These are phyloP conservation scores for Pollachius pollachius DNA, from an alignment of 2,113 vertebrate species.

Conservation along the genomic window DNA sequence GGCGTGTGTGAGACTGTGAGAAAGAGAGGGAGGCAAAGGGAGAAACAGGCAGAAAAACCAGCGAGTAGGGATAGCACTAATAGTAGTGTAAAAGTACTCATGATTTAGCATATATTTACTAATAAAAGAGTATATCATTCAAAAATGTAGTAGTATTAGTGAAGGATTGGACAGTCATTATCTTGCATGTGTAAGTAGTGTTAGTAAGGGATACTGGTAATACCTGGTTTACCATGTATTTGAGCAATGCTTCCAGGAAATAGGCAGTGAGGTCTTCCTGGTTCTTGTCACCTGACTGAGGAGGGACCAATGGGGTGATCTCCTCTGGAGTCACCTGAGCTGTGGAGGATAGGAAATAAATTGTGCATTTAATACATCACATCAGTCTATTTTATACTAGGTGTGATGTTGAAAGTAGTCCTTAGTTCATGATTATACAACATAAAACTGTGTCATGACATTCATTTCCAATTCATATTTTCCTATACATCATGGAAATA, in stretches of 20 bases:
- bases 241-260: conserved; percentile 96
- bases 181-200: conserved; percentile 50
- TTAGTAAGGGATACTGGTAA: conserved; percentile 67
- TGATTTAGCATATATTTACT: too few species aligned
- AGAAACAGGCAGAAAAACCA: too few species aligned
- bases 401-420: too few species aligned
- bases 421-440: too few species aligned
- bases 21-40: conserved; percentile 16
- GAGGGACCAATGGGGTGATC: conserved; percentile 95
- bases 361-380: background rate
- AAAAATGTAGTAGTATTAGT: conserved; percentile 33
- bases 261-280: conserved; percentile 98
- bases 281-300: conserved; percentile 97
- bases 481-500: too few species aligned
- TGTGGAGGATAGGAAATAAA: conserved; percentile 44
- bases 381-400: background rate
- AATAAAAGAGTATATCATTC: too few species aligned
- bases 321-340: conserved; percentile 96
- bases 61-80: too few species aligned
- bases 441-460: background rate
- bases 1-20: conserved; percentile 15
- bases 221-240: conserved; percentile 99
- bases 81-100: too few species aligned
- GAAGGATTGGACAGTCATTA: background rate
- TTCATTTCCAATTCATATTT: too few species aligned